These are phyloP conservation scores for Epizoanthus stellaris DNA, from an alignment of 92 coral and sea anemone species.

Conservation along the genomic window DNA sequence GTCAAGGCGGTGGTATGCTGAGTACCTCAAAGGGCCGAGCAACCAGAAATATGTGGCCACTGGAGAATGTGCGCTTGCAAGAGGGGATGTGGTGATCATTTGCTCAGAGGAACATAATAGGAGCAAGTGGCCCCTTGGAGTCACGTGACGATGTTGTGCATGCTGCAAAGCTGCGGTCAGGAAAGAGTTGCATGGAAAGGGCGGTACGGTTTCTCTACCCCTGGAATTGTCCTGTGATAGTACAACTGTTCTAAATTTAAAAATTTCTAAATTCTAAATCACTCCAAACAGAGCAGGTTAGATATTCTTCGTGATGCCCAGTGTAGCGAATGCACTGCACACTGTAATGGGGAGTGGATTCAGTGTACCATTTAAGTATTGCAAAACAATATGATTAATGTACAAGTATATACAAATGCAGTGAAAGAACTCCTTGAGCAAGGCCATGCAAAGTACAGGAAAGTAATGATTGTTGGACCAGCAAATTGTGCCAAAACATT, in stretches of 20 bases:
- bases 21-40: conserved; percentile 9
- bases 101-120: conserved; percentile 17
- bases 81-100: conserved; percentile 4
- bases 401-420: conserved; percentile 14
- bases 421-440: conserved; percentile 46
- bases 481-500: conserved; percentile 46
- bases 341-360: conserved; percentile 51
- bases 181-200: background rate
- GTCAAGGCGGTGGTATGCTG: background rate
- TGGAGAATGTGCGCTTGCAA: background rate
- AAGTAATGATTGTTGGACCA: conserved; percentile 54
- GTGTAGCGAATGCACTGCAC: conserved; percentile 26
- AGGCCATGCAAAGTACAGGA: conserved; percentile 25
- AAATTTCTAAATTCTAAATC: background rate
- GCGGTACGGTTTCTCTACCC: background rate
- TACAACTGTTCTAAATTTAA: too few relatives aligned
- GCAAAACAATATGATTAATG: conserved; percentile 45
- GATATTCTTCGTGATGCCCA: conserved; percentile 34
- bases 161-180: background rate
- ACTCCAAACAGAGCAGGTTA: conserved; percentile 12
- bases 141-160: background rate
- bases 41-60: too few relatives aligned
- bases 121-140: conserved; percentile 17
- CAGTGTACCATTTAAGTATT: conserved; percentile 49
- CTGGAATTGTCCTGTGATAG: background rate